Base-by-base conservation (phyloP, 2,797 vertebrate species). In the Aldrovandia affinis region DNA sequence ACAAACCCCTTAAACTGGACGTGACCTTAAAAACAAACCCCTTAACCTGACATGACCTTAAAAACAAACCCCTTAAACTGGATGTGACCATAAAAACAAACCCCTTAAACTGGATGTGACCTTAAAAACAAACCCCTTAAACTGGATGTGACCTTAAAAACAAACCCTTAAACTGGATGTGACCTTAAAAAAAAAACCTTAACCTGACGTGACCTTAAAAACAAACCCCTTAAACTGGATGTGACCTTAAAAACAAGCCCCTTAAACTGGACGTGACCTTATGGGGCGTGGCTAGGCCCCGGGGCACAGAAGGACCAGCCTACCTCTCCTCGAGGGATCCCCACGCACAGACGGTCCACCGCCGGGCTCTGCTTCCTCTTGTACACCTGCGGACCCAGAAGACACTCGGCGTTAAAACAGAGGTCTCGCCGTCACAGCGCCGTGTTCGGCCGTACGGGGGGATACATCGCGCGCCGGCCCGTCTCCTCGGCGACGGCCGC, bases 241-340 rank as follows among this genome's bases (percentile, higher is more conserved):
- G n/a, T n/a, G n/a, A n/a, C n/a, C n/a, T n/a, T n/a, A n/a, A n/a
- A n/a, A n/a, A n/a, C n/a, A n/a, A n/a, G n/a, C n/a, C n/a, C n/a
- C n/a, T n/a, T n/a, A n/a, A n/a, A n/a, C n/a, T n/a, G n/a, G n/a
- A n/a, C n/a, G n/a, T n/a, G n/a, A n/a, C n/a, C n/a, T n/a, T n/a
- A 28, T 55, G n/a, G 12, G 47, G 50, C 15, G n/a, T 61, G 44
- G 14, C 36, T 18, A 39, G 47, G 22, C 30, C 8, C 20, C 25
- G 9, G 22, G 52, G 3, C 28, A 2, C 1, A 59, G 30, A 36
- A 12, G 50, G 18, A 20, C 63, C 1, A 44, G 14, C 81, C 89
- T 94, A 99, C 98, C 96, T 99, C 98, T 88, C 98, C 98, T 28
- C 95, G 98, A 25, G 98, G 98, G 59, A 99, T 99, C 89, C 98